These are phyloP conservation scores for Nymphalis c-album DNA, from an alignment of 2,888 invertebrate species.

Conservation along the genomic window DNA sequence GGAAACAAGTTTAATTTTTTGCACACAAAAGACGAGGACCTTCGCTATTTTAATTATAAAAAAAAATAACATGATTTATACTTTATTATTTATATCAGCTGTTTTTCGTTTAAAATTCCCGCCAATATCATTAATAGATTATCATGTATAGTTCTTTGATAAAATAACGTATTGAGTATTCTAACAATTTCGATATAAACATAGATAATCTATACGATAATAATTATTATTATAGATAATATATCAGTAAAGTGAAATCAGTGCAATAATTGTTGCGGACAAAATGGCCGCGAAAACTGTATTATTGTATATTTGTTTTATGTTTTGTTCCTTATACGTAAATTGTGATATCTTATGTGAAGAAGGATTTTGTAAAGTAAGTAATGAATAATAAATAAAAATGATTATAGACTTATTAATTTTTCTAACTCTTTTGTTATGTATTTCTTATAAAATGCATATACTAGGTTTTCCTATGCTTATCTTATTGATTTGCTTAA, in stretches of 20 bases:
- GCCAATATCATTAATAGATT: neutral
- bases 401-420: neutral
- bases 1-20: no score
- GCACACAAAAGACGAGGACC: no score
- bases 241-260: slow-evolving; percentile 48
- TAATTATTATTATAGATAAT: slow-evolving; percentile 33
- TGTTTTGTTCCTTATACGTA: slow-evolving; percentile 45
- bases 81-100: neutral
- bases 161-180: slow-evolving; percentile 8
- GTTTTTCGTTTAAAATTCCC: neutral
- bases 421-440: no score
- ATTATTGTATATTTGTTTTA: slow-evolving; percentile 47
- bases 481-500: no score
- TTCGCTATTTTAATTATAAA: no score
- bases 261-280: slow-evolving; percentile 41
- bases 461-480: no score
- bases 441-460: no score
- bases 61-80: neutral
- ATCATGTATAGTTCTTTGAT: neutral
- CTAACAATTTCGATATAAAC: slow-evolving; percentile 25
- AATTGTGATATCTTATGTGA: slow-evolving; percentile 57
- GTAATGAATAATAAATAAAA: slow-evolving; percentile 37
- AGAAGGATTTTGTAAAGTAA: slow-evolving; percentile 64
- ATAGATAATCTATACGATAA: slow-evolving; percentile 29
- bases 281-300: slow-evolving; percentile 53